Evolutionary conservation across 2,888 invertebrate species (phyloP), one percentile per base, ranked within the genome.

Genomic region (Pterostichus madidus): DNA sequence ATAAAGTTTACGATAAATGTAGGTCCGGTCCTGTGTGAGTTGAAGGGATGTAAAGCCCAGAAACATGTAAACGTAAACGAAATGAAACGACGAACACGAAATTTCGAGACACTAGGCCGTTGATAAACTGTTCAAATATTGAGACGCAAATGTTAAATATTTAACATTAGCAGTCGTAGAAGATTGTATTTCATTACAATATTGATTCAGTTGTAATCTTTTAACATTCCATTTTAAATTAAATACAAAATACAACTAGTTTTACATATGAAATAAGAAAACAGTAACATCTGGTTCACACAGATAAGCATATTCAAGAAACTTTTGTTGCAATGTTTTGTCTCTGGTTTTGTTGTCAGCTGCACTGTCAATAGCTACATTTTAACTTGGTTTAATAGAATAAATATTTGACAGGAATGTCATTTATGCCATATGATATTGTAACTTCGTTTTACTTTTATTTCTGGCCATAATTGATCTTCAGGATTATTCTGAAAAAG

Each of bases 91-190:
- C 39, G 5, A 64, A 7, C 13, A 64, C 64, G 13, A 71, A 24
- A 80, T 73, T 59, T 80, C 73, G 64, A 71, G 53, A 71, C 73
- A 80, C 46, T 71, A 15, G 68, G 44, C 44, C 44, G 80, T 56
- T 80, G 80, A 80, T 80, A 80, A 80, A 73, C 71, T 80, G 80
- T 71, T 44, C 71, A 80, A 80, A 80, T 80, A 80, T 80, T 80
- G 73, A 80, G 56, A 73, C n/a, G 32, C 44, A 80, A 71, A 80
- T 68, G 49, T 44, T 52, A 80, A 80, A 80, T 80, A 80, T 80
- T 80, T 80, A 73, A 80, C 80, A 71, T 46, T 71, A 44, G 68
- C 80, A 73, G 73, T 56, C 79, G 31, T 64, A 49, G 11, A 61
- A 44, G 46, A 64, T 79, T 64, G 46, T 75, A 53, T 75, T 73